These are phyloP conservation scores for Drosophila sp. DNA, from an alignment of 1,140 invertebrate genomes.

Conservation along the genomic window DNA sequence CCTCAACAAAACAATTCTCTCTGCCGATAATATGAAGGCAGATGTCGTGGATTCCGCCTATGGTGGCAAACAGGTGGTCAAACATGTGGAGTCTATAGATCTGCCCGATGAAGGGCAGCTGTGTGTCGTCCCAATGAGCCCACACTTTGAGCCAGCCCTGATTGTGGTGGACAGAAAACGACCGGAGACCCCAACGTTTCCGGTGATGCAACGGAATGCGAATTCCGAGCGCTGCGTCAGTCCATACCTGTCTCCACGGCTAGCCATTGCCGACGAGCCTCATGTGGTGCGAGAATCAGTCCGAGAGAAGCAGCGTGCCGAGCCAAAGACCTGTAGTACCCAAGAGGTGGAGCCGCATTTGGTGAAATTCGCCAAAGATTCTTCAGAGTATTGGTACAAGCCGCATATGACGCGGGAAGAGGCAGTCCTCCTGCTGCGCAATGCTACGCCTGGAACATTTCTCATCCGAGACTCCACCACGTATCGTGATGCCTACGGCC, in stretches of 20 bases:
- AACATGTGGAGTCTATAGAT: slow-evolving; percentile 21
- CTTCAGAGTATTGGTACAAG: slow-evolving; percentile 98
- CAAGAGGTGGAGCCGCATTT: slow-evolving; percentile 94
- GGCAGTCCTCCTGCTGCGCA: slow-evolving; percentile 94
- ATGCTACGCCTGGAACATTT: slow-evolving; percentile 95
- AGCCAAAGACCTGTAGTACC: slow-evolving; percentile 66
- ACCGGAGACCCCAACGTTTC: slow-evolving; percentile 93
- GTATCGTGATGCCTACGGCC: slow-evolving; percentile 92
- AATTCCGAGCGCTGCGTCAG: slow-evolving; percentile 85
- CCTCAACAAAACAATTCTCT: slow-evolving; percentile 51
- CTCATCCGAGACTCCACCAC: slow-evolving; percentile 93
- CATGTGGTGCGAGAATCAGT: slow-evolving; percentile 83
- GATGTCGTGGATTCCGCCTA: background rate
- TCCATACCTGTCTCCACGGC: slow-evolving; percentile 54
- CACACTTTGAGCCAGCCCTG: slow-evolving; percentile 47
- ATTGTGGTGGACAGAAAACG: slow-evolving; percentile 80
- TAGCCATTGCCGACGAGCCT: background rate
- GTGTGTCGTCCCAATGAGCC: slow-evolving; percentile 55
- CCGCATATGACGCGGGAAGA: slow-evolving; percentile 96
- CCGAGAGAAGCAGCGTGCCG: slow-evolving; percentile 85
- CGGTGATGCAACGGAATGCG: slow-evolving; percentile 84
- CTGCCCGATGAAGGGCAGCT: slow-evolving; percentile 10
- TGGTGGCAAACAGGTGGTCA: background rate
- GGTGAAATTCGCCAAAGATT: slow-evolving; percentile 96
- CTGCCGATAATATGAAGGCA: slow-evolving; percentile 4